A percentile compares a stretch with the other conserved stretches of the same genome.
phyloP scores from a whole-genome alignment of 2,113 vertebrate genomes.

The Taurulus bubalis region DNA sequence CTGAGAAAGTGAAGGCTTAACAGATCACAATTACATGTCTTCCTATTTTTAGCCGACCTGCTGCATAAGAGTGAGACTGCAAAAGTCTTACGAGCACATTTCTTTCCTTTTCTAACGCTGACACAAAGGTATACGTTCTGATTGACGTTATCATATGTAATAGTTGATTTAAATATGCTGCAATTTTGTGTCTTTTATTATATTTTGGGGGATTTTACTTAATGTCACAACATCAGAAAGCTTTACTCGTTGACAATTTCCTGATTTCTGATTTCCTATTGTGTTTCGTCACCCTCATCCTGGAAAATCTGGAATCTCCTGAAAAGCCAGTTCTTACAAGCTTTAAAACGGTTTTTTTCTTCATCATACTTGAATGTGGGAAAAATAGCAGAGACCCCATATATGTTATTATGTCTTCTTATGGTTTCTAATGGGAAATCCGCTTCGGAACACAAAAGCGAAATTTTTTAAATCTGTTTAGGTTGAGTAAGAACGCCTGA shows the following conservation, averaged over 20 bases:
- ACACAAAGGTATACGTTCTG: background rate
- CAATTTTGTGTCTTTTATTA: background rate
- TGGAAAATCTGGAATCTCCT: background rate
- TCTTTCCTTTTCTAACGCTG: background rate
- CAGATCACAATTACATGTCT: constrained; percentile 54
- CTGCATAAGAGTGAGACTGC: constrained; percentile 35
- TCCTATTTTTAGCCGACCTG: constrained; percentile 57
- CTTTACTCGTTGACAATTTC: background rate
- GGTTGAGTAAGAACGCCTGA: too few species aligned
- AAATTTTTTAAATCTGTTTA: too few species aligned
- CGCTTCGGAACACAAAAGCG: too few species aligned
- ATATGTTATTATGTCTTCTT: background rate
- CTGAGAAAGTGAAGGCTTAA: constrained; percentile 66
- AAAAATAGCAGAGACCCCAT: background rate
- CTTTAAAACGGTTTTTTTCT: background rate
- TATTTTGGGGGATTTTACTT: background rate
- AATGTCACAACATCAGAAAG: background rate
- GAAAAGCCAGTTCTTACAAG: background rate
- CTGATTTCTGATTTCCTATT: background rate
- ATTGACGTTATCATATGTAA: background rate
- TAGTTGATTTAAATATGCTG: background rate
- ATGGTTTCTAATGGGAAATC: background rate
- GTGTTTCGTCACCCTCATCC: background rate
- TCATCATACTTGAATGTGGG: background rate
- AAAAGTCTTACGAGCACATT: constrained; percentile 2